A percentile compares a stretch with the other conserved stretches of the same genome.
phyloP scores from a whole-genome alignment of 35 echinoderm and acorn worm genomes.

The Heliocidaris tuberculata region DNA sequence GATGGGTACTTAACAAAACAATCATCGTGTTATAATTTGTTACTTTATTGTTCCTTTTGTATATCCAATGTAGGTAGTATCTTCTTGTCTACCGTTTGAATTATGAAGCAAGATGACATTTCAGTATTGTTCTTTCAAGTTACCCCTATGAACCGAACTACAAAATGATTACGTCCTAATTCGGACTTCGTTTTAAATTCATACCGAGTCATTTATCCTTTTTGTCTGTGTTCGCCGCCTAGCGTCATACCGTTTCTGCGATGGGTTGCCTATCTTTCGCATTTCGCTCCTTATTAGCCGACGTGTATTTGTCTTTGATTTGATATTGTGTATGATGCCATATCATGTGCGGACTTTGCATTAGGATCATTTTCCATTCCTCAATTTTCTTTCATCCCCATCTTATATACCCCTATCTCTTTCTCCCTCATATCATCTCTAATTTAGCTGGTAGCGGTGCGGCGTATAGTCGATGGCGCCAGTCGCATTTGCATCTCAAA shows the following conservation, averaged over 20 bases:
- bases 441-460: neutral
- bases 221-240: neutral
- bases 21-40: neutral
- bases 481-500: slow-evolving; percentile 27
- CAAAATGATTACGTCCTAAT: neutral
- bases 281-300: slow-evolving; percentile 14
- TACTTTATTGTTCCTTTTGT: neutral
- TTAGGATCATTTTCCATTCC: neutral
- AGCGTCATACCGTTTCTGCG: neutral
- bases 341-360: slow-evolving; percentile 16
- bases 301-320: neutral
- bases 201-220: neutral
- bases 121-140: neutral
- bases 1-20: neutral
- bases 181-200: neutral
- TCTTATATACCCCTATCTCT: neutral
- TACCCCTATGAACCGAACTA: neutral
- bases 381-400: neutral
- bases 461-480: neutral
- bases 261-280: neutral
- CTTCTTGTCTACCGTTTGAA: no score
- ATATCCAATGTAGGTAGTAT: neutral
- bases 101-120: neutral
- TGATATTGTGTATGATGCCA: neutral
- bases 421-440: slow-evolving; percentile 4